Evolutionary conservation across 2,888 invertebrate genomes (phyloP).

Genomic region (Invenusta paracnida): DNA sequence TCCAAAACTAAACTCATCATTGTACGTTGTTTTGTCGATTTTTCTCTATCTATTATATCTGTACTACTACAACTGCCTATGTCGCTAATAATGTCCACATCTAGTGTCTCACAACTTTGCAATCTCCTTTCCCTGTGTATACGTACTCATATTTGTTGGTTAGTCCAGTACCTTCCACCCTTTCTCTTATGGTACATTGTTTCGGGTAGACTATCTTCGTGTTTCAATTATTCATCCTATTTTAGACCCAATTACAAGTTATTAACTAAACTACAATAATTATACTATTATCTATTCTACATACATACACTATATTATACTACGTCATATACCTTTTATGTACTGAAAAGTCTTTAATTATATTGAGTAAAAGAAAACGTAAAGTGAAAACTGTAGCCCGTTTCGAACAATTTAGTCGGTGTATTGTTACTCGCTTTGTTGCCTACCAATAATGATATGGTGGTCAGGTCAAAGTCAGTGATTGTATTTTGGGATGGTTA

Average conservation of each 20-base stretch:
- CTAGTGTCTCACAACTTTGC: background rate
- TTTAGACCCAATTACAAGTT: too few relatives aligned
- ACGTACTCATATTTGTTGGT: background rate
- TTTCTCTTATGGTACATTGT: background rate
- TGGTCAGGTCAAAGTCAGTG: background rate
- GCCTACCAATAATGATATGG: too few relatives aligned
- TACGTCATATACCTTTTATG: too few relatives aligned
- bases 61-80: too few relatives aligned
- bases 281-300: background rate
- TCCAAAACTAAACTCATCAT: background rate
- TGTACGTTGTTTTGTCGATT: background rate
- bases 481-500: background rate
- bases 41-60: background rate
- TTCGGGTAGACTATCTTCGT: background rate
- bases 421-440: background rate
- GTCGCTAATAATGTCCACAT: background rate
- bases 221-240: too few relatives aligned
- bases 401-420: background rate
- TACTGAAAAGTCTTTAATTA: too few relatives aligned
- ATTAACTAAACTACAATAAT: background rate
- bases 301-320: background rate
- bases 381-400: too few relatives aligned
- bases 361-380: too few relatives aligned
- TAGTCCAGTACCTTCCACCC: too few relatives aligned
- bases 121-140: background rate